phyloP scores from a whole-genome alignment of 2,113 vertebrate genomes.

The Grammomys surdaster region DNA sequence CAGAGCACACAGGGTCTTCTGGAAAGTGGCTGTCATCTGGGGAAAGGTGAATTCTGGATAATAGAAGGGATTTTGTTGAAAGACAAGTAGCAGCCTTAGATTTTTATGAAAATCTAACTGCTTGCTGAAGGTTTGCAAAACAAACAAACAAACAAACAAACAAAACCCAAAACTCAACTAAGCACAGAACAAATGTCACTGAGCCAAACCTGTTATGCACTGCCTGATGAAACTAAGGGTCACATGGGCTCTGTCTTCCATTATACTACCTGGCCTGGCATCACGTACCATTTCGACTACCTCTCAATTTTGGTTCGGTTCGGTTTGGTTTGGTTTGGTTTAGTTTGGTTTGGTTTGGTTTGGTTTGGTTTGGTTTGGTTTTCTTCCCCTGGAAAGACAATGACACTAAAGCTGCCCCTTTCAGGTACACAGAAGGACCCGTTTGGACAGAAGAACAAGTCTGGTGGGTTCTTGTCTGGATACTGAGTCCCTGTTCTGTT shows the following conservation, averaged over 20 bases:
- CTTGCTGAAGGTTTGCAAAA: background rate
- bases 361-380: too few relatives aligned
- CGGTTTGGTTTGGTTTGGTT: too few relatives aligned
- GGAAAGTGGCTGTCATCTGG: background rate
- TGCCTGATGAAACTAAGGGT: too few relatives aligned
- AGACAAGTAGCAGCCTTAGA: background rate
- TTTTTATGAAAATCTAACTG: background rate
- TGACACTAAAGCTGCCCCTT: background rate
- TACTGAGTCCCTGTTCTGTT: background rate
- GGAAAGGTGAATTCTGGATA: background rate
- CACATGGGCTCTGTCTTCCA: background rate
- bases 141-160: background rate
- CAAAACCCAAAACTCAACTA: background rate
- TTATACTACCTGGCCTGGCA: background rate
- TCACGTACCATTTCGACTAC: background rate
- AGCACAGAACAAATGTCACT: background rate
- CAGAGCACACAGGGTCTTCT: background rate
- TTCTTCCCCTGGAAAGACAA: background rate
- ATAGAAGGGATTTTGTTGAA: background rate
- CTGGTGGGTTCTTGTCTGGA: background rate
- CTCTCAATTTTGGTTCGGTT: background rate
- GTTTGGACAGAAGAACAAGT: background rate
- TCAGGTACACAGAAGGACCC: background rate
- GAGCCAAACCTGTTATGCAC: fast-evolving
- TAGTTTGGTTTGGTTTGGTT: too few relatives aligned